Evolutionary conservation across 1,140 invertebrate genomes (phyloP).

Genomic region (Cataglyphis hispanica): DNA sequence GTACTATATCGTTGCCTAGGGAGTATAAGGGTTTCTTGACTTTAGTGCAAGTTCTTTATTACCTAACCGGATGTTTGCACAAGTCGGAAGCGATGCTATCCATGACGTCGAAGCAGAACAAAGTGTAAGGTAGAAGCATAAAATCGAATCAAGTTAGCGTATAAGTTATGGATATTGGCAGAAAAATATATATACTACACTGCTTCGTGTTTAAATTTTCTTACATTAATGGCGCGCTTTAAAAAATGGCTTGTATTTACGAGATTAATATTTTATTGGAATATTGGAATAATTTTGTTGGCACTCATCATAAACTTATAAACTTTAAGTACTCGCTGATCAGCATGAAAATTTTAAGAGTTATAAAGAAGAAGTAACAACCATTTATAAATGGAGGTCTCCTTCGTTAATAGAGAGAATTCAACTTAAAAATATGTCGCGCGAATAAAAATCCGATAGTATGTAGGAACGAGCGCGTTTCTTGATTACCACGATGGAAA

Average conservation of each 20-base stretch:
- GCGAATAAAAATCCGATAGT: slow-evolving; percentile 53
- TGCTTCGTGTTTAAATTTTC: slow-evolving; percentile 23
- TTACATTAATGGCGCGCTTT: slow-evolving; percentile 20
- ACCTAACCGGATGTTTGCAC: slow-evolving; percentile 57
- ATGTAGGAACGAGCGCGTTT: slow-evolving; percentile 42
- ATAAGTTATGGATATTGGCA: slow-evolving; percentile 58
- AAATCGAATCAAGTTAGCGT: slow-evolving; percentile 58
- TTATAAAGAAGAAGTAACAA: background rate
- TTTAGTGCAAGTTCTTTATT: slow-evolving; percentile 54
- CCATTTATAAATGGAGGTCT: background rate
- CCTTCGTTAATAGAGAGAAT: slow-evolving; percentile 36
- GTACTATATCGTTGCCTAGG: background rate
- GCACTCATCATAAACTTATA: background rate
- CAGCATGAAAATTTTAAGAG: background rate
- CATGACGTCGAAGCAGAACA: slow-evolving; percentile 47
- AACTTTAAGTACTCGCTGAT: background rate
- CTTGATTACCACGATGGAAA: slow-evolving; percentile 53
- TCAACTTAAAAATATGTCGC: slow-evolving; percentile 19
- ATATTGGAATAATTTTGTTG: background rate
- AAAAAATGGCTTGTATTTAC: slow-evolving; percentile 24
- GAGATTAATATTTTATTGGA: slow-evolving; percentile 12
- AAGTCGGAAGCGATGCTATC: slow-evolving; percentile 54
- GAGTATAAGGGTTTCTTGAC: slow-evolving; percentile 12
- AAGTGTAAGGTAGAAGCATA: slow-evolving; percentile 31
- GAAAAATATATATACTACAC: slow-evolving; percentile 10